Evolutionary conservation across 1,140 invertebrate species (phyloP), one percentile per base, ranked within the genome.

Genomic region (Drosophila parvula): DNA sequence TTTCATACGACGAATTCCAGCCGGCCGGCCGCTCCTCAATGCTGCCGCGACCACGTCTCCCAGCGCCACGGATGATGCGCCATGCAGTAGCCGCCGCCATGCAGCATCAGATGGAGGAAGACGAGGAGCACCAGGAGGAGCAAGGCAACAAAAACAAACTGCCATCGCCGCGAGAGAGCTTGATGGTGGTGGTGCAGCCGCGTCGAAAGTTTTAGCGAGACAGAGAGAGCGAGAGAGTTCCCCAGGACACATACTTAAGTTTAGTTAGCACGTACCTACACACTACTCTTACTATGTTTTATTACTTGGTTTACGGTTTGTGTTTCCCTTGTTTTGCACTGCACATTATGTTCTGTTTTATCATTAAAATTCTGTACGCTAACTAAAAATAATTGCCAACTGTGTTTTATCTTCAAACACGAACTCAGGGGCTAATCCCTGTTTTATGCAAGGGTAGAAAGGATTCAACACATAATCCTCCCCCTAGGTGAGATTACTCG

Each of bases 1-100:
- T 78, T 28, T 65, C 76, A 4, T 91, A 91, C 47, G 74, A 83
- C 12, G 81, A 89, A n/a, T 77, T 91, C 40, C 81, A 76, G 47
- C 79, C 84, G 0, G 55, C 70, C 1, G 76, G 76, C 5, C 81
- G 89, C 32, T 91, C 89, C 10, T 91, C 90, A 0, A 75, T 91
- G 18, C 47, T 88, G 8, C 82, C 82, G 4, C 59, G 53, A 2
- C 36, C 36, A 44, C 65, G 69, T 7, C 18, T 50, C 7, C 36
- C 30, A 12, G 12, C 48, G n/a, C 67, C 67, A 3, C 34, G 67
- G 1, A 50, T 12, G 3, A 50, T 8, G 16, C 51, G 69, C 1
- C 68, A 48, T 6, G 12, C 27, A 0, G 16, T 18, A 7, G 16
- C 59, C 34, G 8, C 10, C 11, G n/a, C 30, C 50, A 51, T 61